A percentile compares a stretch with the other conserved stretches of the same genome.
Conservation (phyloP, 2,113 vertebrate genomes). For the Colossoma macropomum region DNA sequence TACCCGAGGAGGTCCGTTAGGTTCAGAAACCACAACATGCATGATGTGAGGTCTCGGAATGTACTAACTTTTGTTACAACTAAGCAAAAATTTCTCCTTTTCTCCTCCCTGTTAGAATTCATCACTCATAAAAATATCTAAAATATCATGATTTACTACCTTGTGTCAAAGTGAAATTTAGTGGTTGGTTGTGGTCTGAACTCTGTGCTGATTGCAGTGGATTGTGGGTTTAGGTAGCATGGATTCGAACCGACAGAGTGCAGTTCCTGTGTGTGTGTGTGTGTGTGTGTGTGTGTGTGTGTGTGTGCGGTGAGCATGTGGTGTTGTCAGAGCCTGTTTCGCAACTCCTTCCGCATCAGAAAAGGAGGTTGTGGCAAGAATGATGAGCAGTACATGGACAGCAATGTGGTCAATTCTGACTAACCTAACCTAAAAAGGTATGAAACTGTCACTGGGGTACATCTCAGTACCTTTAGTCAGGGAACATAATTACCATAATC, state of each 20-base stretch:
- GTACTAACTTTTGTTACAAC: background rate
- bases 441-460: too few species aligned
- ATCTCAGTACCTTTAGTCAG: too few species aligned
- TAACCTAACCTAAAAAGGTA: too few species aligned
- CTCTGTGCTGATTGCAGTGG: background rate
- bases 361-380: background rate
- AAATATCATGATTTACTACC: background rate
- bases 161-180: background rate
- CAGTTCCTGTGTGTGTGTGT: slow-evolving; percentile 13
- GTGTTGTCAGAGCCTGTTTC: background rate
- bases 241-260: background rate
- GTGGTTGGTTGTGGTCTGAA: background rate
- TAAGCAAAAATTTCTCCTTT: too few species aligned
- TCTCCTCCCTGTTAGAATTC: background rate
- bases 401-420: too few species aligned
- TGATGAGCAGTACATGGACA: background rate
- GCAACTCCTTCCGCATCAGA: background rate
- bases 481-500: too few species aligned
- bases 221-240: background rate
- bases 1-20: too few species aligned
- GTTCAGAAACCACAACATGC: background rate
- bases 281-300: too few species aligned
- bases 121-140: background rate
- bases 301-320: background rate
- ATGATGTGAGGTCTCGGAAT: background rate